These are phyloP conservation scores for Diachasma alloeum DNA, from an alignment of 1,140 invertebrate genomes.

Conservation along the genomic window DNA sequence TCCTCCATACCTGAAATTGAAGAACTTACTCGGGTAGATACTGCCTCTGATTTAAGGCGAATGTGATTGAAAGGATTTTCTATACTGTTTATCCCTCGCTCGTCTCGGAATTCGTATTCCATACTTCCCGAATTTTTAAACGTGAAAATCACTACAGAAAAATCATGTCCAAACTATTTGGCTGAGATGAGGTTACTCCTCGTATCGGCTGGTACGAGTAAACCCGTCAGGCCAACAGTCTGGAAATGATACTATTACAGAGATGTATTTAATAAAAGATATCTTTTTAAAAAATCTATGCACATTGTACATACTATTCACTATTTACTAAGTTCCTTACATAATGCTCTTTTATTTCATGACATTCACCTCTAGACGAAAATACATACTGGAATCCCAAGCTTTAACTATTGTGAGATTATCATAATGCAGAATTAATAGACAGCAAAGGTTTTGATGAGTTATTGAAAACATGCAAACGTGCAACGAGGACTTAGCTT, in stretches of 20 bases:
- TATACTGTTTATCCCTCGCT: too few relatives aligned
- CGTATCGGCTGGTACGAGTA: too few relatives aligned
- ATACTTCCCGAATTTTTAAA: too few relatives aligned
- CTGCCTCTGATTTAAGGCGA: slow-evolving; percentile 26
- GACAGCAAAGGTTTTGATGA: not conserved
- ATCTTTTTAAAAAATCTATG: too few relatives aligned
- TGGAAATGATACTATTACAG: too few relatives aligned
- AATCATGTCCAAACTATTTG: too few relatives aligned
- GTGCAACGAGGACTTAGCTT: slow-evolving; percentile 42
- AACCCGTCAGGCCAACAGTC: too few relatives aligned
- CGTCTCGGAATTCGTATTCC: too few relatives aligned
- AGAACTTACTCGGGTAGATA: slow-evolving; percentile 54
- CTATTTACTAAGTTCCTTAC: not conserved
- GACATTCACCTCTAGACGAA: not conserved
- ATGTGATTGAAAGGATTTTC: too few relatives aligned
- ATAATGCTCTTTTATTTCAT: not conserved
- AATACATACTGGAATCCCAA: not conserved
- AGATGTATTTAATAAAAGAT: too few relatives aligned
- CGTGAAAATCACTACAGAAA: too few relatives aligned
- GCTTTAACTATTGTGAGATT: not conserved
- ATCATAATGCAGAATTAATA: not conserved
- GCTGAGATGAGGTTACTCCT: too few relatives aligned
- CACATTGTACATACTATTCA: not conserved
- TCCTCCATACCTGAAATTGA: slow-evolving; percentile 83
- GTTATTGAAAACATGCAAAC: slow-evolving; percentile 41